These are phyloP conservation scores for Trochalopteron elliotii DNA, from an alignment of 2,113 vertebrate species.

Conservation along the genomic window DNA sequence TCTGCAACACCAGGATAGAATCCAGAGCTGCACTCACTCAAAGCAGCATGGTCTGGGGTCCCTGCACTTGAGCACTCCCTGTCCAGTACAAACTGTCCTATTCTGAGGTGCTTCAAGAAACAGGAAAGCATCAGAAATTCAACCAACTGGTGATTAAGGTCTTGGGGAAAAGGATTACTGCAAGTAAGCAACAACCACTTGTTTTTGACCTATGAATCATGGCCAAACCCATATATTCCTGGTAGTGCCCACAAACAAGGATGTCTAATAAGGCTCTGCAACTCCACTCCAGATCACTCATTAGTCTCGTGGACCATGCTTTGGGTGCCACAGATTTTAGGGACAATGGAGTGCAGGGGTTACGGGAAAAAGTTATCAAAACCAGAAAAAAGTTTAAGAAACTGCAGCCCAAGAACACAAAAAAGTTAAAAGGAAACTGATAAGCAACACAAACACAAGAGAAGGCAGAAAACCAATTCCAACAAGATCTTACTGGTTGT, in stretches of 20 bases:
- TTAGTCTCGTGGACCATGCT: fast-evolving
- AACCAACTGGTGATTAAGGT: not conserved
- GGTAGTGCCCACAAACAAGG: not conserved
- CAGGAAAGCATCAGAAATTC: not conserved
- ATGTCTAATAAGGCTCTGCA: not conserved
- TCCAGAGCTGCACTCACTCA: not conserved
- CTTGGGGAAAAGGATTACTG: not conserved
- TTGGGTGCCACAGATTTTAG: not conserved
- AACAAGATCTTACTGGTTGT: constrained; percentile 5
- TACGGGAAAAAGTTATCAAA: not conserved
- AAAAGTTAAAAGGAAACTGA: not conserved
- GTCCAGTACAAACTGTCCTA: not conserved
- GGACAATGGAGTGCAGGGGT: not conserved
- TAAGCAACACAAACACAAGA: not conserved
- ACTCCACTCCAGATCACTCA: not conserved
- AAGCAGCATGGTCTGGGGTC: not conserved
- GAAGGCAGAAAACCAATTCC: not conserved
- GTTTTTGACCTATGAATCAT: not conserved
- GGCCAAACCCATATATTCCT: not conserved
- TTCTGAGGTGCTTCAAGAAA: not conserved
- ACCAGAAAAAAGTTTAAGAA: not conserved
- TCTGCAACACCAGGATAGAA: not conserved
- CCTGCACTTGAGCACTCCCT: not conserved
- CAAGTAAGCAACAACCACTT: not conserved
- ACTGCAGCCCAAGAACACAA: not conserved